Base-by-base conservation (phyloP, 2,113 vertebrate genomes). In the Chionomys nivalis region DNA sequence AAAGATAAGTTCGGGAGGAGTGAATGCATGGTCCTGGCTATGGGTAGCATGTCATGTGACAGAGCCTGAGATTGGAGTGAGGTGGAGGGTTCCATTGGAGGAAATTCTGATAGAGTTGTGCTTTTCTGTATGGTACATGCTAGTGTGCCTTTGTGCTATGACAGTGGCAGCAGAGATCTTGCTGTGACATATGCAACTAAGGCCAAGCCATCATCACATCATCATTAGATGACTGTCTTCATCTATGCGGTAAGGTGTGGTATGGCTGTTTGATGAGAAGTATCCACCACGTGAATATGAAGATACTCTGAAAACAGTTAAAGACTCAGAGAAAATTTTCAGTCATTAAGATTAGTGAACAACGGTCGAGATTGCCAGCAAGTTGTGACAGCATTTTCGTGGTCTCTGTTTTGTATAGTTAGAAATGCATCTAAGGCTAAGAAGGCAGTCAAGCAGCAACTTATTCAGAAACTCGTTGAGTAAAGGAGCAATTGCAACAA, bases 311-410 rank as follows among this genome's bases (percentile, higher is more conserved):
- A 78, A 78, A 78, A 49, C 28, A 19, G 17, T 78, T 49, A 49
- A 78, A 79, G 16, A 1, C n/a, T 36, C 3, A 23, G 3, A 55
- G 19, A 1, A 81, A 36, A 1, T 17, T 52, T 52, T 79, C 33
- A 79, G 47, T 52, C 16, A 36, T 36, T 36, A 55, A 55, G 19
- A 55, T 81, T n/a, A n/a, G 19, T 55, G 19, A 12, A 23, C 2
- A 55, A 55, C 0, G 2, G 0, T 5, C 17, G 0, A n/a, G 49
- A 12, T n/a, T 79, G 9, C 21, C 19, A 55, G 49, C 10, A 55
- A 55, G 33, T 14, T 26, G 23, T 76, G 73, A 24, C 5, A 26
- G 42, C 73, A n/a, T 33, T n/a, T n/a, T 55, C 2, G 1, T 55
- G 49, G 19, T 33, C 49, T 81, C 31, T 36, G 33, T n/a, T 79